phyloP scores from a whole-genome alignment of 2,797 vertebrate species.

The Sphaeramia orbicularis region DNA sequence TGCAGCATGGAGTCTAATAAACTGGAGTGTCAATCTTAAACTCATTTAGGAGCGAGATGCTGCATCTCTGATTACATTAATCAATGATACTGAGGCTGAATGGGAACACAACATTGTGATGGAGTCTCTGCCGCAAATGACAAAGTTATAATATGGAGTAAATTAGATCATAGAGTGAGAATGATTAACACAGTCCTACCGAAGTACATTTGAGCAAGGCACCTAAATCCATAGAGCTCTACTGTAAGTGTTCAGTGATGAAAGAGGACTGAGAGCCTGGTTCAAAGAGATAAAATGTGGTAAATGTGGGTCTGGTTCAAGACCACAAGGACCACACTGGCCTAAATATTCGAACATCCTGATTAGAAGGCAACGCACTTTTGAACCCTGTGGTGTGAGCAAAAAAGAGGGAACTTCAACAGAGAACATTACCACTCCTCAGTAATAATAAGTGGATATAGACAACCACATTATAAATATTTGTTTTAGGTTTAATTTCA shows the following conservation, averaged over 20 bases:
- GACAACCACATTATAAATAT: not conserved
- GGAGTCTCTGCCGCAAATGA: conserved; percentile 48
- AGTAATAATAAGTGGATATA: no score
- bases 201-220: conserved; percentile 42
- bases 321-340: not conserved
- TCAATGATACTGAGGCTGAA: conserved; percentile 64
- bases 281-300: not conserved
- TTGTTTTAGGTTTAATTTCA: not conserved
- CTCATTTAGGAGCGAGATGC: conserved; percentile 68
- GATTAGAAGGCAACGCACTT: no score
- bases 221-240: conserved; percentile 2
- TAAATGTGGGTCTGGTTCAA: no score
- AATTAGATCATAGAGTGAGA: conserved; percentile 41
- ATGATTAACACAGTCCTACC: conserved; percentile 29
- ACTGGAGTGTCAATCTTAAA: conserved; percentile 76
- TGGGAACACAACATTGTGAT: conserved; percentile 60
- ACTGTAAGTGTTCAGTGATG: not conserved
- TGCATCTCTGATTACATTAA: conserved; percentile 73
- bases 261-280: not conserved
- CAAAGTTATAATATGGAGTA: conserved; percentile 50
- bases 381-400: not conserved
- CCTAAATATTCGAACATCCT: not conserved
- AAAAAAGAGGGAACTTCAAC: not conserved
- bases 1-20: conserved; percentile 71
- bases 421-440: no score